Conservation (phyloP, 2,888 invertebrate genomes). For the Eupithecia vulgata region DNA sequence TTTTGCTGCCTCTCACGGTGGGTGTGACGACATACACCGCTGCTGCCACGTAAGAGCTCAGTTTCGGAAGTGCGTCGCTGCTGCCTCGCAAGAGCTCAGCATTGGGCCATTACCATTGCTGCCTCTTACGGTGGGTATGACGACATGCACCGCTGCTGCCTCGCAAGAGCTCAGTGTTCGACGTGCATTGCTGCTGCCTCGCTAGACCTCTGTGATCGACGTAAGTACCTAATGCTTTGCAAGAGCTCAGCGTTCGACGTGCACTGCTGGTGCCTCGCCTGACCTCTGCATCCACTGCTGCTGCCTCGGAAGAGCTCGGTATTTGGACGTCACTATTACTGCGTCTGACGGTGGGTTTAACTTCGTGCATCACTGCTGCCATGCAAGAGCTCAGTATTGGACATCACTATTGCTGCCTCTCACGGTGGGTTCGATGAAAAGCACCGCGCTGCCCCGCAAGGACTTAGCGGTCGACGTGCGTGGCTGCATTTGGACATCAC, state of each 20-base stretch:
- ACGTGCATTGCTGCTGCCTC: neutral
- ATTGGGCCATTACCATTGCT: neutral
- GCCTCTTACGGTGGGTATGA: neutral
- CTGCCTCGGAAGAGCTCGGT: neutral
- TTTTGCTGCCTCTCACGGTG: neutral
- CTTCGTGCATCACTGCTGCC: too few relatives aligned
- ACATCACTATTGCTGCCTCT: conserved; percentile 22
- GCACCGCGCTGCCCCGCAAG: neutral
- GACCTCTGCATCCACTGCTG: too few relatives aligned
- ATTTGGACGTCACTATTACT: conserved; percentile 10
- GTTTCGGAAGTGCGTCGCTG: neutral
- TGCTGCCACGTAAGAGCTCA: conserved; percentile 17
- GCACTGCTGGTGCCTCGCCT: neutral
- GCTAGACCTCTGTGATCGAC: neutral
- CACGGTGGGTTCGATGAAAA: too few relatives aligned
- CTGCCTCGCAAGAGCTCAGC: neutral
- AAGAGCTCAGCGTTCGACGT: neutral
- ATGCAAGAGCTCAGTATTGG: neutral
- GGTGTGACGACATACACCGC: neutral
- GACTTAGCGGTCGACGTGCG: neutral
- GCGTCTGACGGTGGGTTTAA: conserved; percentile 4
- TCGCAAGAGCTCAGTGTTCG: conserved; percentile 9
- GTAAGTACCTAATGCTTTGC: neutral
- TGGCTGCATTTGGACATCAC: neutral
- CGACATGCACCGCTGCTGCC: conserved; percentile 1